Evolutionary conservation across 2,113 vertebrate genomes (phyloP).

Genomic region (Pteropus alecto): DNA sequence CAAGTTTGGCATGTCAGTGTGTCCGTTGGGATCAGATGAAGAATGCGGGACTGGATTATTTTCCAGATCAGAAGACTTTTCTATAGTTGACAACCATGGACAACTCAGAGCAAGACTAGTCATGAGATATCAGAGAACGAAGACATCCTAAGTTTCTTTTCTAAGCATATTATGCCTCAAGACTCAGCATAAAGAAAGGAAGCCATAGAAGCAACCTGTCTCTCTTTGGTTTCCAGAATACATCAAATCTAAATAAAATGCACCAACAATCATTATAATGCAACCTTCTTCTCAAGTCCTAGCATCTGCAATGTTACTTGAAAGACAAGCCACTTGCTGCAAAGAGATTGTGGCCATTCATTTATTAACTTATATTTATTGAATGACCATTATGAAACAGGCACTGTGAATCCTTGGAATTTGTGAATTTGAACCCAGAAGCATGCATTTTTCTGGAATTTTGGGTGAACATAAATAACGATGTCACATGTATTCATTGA

Average conservation of each 20-base stretch:
- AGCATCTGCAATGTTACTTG: background rate
- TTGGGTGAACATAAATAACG: background rate
- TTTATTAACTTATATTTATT: background rate
- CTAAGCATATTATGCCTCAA: background rate
- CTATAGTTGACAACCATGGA: background rate
- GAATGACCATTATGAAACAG: background rate
- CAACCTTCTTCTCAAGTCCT: background rate
- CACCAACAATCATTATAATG: background rate
- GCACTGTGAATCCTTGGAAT: background rate
- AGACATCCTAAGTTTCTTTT: background rate
- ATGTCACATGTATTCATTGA: background rate
- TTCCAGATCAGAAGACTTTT: background rate
- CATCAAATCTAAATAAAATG: background rate
- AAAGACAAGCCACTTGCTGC: background rate
- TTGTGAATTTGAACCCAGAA: background rate
- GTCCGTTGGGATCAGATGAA: background rate
- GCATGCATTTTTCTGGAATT: background rate
- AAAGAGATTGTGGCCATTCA: background rate
- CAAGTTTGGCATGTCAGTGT: rapidly evolving
- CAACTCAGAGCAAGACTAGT: background rate
- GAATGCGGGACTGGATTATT: background rate
- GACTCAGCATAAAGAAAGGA: background rate
- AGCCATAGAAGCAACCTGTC: background rate
- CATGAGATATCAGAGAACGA: background rate
- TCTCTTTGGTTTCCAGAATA: background rate